phyloP scores from a whole-genome alignment of 1,140 invertebrate genomes.

The Drosophila trapezifrons region DNA sequence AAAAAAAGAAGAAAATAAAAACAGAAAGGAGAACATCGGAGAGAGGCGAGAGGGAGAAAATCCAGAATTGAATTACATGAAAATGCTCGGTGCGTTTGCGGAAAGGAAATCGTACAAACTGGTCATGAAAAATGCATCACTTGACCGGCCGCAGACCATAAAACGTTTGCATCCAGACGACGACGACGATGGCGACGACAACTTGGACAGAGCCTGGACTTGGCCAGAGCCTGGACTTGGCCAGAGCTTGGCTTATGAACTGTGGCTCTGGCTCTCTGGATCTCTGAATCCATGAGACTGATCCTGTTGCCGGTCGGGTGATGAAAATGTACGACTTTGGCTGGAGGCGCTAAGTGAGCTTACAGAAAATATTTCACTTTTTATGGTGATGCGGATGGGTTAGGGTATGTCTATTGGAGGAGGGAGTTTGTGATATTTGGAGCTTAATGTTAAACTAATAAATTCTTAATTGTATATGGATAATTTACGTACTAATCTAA shows the following conservation, averaged over 20 bases:
- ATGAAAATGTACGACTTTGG: conserved; percentile 82
- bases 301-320: conserved; percentile 53
- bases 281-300: conserved; percentile 29
- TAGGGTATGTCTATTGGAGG: conserved; percentile 6
- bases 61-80: conserved; percentile 78
- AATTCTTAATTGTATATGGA: background rate
- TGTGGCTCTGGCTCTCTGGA: conserved; percentile 25
- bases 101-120: conserved; percentile 79
- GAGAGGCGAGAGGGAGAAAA: conserved; percentile 16
- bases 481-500: background rate
- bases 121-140: conserved; percentile 82
- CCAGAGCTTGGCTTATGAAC: conserved; percentile 34
- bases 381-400: conserved; percentile 24
- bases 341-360: conserved; percentile 66
- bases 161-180: conserved; percentile 65
- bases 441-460: background rate
- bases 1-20: conserved; percentile 45
- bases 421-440: background rate
- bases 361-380: conserved; percentile 61
- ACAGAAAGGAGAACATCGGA: background rate
- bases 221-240: conserved; percentile 17
- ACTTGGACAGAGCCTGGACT: conserved; percentile 26
- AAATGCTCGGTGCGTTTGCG: conserved; percentile 77
- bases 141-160: conserved; percentile 56
- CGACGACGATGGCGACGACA: conserved; percentile 30